Conservation (phyloP, 2,113 vertebrate genomes). For the Mesembrinibis cayennensis region DNA sequence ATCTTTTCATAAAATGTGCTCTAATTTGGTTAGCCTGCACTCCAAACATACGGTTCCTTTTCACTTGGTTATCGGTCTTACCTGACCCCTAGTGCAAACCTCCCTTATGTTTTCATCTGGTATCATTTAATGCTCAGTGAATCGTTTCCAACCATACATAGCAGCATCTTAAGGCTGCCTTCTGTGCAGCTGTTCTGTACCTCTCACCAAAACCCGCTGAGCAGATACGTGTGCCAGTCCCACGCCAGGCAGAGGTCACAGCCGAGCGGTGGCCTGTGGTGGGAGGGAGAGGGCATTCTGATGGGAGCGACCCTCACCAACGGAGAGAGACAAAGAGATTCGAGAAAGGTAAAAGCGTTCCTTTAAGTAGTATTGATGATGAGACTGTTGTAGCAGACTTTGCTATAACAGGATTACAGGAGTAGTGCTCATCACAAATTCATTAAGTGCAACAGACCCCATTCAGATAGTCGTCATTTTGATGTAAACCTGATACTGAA, state of each 20-base stretch:
- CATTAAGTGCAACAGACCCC: not conserved
- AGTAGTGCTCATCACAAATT: not conserved
- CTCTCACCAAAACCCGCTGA: not conserved
- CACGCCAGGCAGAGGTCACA: not conserved
- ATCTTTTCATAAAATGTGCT: not conserved
- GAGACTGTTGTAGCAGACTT: not conserved
- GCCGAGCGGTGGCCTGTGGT: accelerated
- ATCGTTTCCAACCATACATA: not conserved
- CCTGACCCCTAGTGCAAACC: not conserved
- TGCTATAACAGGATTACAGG: not conserved
- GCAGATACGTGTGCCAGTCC: accelerated
- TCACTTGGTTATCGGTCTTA: not conserved
- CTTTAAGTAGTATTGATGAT: not conserved
- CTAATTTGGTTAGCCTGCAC: not conserved
- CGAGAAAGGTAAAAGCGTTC: not conserved
- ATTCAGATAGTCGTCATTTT: not conserved
- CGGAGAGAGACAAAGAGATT: too few species aligned
- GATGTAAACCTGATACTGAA: not conserved
- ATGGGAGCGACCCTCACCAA: not conserved
- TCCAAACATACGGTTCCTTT: not conserved
- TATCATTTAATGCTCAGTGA: not conserved
- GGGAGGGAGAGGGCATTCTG: not conserved
- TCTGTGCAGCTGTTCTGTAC: not conserved
- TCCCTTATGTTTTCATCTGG: not conserved
- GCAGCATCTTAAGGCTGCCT: not conserved